Conservation (phyloP, 2,113 vertebrate species). For the Phalacrocorax brasilianus region DNA sequence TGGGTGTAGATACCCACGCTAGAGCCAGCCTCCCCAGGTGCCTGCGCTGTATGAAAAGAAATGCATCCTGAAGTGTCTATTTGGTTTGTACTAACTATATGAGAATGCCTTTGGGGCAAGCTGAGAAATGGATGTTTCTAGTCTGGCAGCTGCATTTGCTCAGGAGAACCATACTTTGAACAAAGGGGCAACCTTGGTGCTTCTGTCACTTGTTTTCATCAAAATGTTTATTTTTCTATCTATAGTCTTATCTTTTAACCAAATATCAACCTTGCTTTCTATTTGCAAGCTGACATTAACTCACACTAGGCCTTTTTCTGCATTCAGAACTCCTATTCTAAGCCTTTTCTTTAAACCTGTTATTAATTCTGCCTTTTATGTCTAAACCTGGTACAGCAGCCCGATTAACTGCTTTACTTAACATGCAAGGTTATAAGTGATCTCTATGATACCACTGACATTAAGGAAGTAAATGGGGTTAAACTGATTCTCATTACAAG, state of each 20-base stretch:
- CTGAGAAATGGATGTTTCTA: background rate
- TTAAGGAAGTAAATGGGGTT: background rate
- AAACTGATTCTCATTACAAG: background rate
- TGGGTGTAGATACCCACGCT: fast-evolving
- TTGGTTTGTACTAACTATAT: background rate
- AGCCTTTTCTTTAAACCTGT: background rate
- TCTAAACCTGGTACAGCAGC: background rate
- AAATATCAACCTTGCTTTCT: conserved; percentile 4
- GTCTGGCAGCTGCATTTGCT: background rate
- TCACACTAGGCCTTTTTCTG: background rate
- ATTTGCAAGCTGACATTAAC: background rate
- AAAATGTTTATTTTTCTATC: background rate
- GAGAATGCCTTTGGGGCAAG: background rate
- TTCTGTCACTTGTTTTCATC: background rate
- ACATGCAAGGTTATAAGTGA: background rate
- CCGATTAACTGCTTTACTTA: conserved; percentile 47
- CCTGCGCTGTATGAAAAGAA: background rate
- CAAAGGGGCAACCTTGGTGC: background rate
- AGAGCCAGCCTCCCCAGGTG: background rate
- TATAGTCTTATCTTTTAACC: background rate
- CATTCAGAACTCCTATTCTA: background rate
- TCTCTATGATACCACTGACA: background rate
- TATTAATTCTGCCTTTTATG: conserved; percentile 44
- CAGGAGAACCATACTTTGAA: background rate
- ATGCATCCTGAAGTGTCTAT: background rate